phyloP scores from a whole-genome alignment of 2,797 vertebrate genomes.

The Spea hammondii region DNA sequence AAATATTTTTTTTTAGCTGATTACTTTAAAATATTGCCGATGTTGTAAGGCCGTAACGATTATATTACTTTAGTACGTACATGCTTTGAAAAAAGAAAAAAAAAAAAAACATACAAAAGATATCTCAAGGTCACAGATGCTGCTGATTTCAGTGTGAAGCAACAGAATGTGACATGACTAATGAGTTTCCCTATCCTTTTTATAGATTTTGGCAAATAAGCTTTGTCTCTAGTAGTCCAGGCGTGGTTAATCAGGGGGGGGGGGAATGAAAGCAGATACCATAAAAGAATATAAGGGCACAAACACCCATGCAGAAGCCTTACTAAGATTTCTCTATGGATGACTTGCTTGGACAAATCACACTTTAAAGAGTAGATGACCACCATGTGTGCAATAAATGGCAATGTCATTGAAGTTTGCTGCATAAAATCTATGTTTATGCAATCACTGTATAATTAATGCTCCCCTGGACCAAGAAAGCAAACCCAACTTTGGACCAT shows the following conservation, averaged over 20 bases:
- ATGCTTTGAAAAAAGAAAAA: too few species aligned
- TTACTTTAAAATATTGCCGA: too few species aligned
- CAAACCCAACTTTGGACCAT: conserved; percentile 55
- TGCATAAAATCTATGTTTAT: conserved; percentile 57
- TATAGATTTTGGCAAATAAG: not conserved
- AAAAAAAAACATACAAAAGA: not conserved
- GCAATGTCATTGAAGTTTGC: conserved; percentile 46
- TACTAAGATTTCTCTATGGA: not conserved
- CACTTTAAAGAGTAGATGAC: conserved; percentile 17
- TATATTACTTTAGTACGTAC: too few species aligned
- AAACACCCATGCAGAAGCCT: not conserved
- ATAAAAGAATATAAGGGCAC: not conserved
- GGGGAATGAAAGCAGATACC: not conserved
- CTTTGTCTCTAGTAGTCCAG: not conserved
- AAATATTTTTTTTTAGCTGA: too few species aligned
- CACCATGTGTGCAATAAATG: conserved; percentile 4
- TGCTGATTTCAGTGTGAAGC: not conserved
- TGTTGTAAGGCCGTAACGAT: too few species aligned
- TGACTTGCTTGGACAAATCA: not conserved
- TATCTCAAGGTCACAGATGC: not conserved
- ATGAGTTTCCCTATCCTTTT: not conserved
- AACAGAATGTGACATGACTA: not conserved
- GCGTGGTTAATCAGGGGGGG: not conserved
- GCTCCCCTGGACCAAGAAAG: conserved; percentile 48
- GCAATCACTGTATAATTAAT: conserved; percentile 57